Base-by-base conservation (phyloP, 2,888 invertebrate species). In the Drosophila antonietae region DNA sequence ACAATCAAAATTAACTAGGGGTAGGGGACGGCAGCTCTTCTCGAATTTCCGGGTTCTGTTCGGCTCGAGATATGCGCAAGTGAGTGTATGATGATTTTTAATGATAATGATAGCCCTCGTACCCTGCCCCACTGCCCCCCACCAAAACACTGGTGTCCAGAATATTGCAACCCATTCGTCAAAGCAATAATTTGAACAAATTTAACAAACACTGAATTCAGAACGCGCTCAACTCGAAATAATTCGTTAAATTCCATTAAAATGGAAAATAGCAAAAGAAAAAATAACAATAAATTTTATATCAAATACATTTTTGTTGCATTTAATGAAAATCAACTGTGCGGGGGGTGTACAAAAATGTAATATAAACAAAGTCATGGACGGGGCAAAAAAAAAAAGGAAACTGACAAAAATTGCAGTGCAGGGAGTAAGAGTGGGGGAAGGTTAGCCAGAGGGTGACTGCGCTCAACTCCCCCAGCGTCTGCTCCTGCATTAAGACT, bases 1-100 rank as follows among this genome's bases (percentile, higher is more conserved):
- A 75, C 75, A 88, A 88, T 87, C 76, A 79, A 81, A 87, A 80
- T 72, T 69, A 78, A 80, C 66, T 59, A 2, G 63, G 49, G 44
- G 6, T 46, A 39, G 41, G 9, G 9, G 10, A 6, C 0, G 18
- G 49, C 46, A 53, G 44, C 70, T 61, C 70, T 23, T 55, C 60
- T 57, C 61, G 72, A 64, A 53, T 79, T 76, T 73, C 61, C 65
- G 53, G 46, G 49, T 18, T 20, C 74, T 73, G 72, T 31, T 60
- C 14, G 49, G 33, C 23, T 15, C 46, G 76, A 80, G 78, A 78
- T 78, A 80, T 79, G 68, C 67, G 59, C 70, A 73, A 78, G 67
- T 69, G 56, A 60, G 41, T 52, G 47, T 66, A 49, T 63, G 41
- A 51, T 68, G 73, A 20, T 55, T 80, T 75, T 78, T 78, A 78